These are phyloP conservation scores for Dasypolia templi DNA, from an alignment of 2,888 invertebrate genomes.

Conservation along the genomic window DNA sequence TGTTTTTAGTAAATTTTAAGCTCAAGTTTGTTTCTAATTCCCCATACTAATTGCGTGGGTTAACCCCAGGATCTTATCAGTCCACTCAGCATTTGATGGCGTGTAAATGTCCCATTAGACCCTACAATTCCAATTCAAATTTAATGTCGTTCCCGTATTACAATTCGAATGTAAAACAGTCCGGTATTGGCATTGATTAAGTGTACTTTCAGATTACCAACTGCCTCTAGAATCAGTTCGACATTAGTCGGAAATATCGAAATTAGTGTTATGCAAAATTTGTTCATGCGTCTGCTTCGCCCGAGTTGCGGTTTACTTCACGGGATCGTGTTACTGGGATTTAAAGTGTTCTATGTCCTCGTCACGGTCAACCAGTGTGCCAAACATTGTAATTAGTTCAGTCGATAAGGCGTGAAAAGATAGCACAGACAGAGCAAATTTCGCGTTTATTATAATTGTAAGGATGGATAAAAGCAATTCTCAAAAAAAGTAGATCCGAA, in stretches of 20 bases:
- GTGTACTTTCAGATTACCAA: slow-evolving; percentile 11
- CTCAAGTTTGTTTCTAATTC: not conserved
- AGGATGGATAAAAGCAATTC: not conserved
- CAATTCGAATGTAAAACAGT: slow-evolving; percentile 44
- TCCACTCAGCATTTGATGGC: slow-evolving; percentile 25
- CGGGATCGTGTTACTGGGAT: no score
- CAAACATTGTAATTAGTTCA: not conserved
- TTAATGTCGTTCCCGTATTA: slow-evolving; percentile 37
- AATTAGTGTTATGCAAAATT: not conserved
- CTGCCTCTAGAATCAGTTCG: not conserved
- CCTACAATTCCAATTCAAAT: slow-evolving; percentile 43
- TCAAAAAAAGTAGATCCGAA: not conserved
- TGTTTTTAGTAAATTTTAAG: no score
- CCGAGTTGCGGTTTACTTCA: not conserved
- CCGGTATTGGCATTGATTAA: slow-evolving; percentile 33
- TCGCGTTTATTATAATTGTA: not conserved
- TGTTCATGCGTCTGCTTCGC: not conserved
- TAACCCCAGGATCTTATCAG: not conserved
- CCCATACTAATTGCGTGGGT: not conserved
- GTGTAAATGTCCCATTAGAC: slow-evolving; percentile 30
- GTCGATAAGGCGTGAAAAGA: not conserved
- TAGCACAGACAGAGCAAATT: not conserved
- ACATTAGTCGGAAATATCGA: not conserved
- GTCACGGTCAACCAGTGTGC: not conserved
- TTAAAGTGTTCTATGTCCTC: not conserved